Conservation (phyloP, 2,113 vertebrate genomes). For the Lepus timidus region DNA sequence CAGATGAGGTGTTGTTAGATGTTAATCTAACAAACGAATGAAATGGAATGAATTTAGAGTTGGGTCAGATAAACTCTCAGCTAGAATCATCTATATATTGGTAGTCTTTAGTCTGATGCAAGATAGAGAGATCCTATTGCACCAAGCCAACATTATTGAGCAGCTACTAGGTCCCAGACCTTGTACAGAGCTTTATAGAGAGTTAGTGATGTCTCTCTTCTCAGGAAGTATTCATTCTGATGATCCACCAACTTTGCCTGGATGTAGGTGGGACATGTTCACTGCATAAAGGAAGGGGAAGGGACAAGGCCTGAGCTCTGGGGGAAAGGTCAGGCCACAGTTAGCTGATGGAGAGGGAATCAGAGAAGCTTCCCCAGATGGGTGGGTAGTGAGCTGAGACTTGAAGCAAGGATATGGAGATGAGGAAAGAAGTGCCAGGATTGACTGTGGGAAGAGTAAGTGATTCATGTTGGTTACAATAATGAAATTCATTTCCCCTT, state of each 20-base stretch:
- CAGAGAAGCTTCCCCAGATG: neutral
- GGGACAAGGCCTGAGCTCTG: neutral
- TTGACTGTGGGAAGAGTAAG: neutral
- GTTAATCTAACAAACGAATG: neutral
- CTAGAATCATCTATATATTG: neutral
- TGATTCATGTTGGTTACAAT: neutral
- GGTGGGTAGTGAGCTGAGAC: neutral
- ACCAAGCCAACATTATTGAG: neutral
- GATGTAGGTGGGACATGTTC: neutral
- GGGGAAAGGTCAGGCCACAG: accelerated
- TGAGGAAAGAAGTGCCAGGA: neutral
- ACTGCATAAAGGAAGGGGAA: neutral
- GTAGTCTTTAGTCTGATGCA: neutral
- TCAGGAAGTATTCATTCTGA: neutral
- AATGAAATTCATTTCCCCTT: neutral
- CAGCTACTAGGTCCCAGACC: neutral
- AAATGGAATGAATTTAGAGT: neutral
- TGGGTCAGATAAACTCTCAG: too few relatives aligned
- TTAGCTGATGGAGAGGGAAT: accelerated
- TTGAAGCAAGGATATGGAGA: neutral
- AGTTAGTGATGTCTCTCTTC: neutral
- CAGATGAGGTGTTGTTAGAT: neutral
- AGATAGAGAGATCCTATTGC: too few relatives aligned
- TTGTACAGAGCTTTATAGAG: neutral
- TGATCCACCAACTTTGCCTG: neutral